Base-by-base conservation (phyloP, 2,888 invertebrate species). In the Amiota mariae region DNA sequence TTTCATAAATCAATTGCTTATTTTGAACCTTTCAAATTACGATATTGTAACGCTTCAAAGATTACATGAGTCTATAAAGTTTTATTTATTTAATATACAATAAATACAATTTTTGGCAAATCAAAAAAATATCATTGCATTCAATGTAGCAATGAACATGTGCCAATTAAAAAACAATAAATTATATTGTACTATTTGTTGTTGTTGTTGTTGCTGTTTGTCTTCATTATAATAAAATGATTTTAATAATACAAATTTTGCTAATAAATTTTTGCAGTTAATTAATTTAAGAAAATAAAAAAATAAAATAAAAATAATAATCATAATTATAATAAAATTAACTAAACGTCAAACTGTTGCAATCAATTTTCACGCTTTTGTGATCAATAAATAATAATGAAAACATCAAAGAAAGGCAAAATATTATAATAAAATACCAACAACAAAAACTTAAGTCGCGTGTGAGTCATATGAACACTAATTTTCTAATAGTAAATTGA, bases 151-250 rank as follows among this genome's bases (percentile, higher is more conserved):
- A 51, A 51, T 66, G 66, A 46, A 48, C 48, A 66, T 70, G 48
- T 47, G 59, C 70, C 47, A 70, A 59, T 59, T 57, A 71, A 70
- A 63, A 36, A 54, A 51, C n/a, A 24, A 56, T 71, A 61, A 71
- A 71, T 59, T 59, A 15, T n/a, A 8, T 36, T 15, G 11, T 24
- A 36, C 36, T 36, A n/a, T 15, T 11, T 13, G 64, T 46, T 18
- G 8, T 51, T 20, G 9, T 67, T 13, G n/a, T 54, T 56, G 51
- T 8, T 13, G n/a, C 36, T 56, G 51, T 8, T 18, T 15, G 18
- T 54, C 36, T 13, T 70, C 10, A n/a, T 3, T 54, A 6, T 54
- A 54, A 54, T n/a, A 12, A 54, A n/a, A 51, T 51, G 12, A 51
- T 51, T 51, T n/a, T 51, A 3, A 51, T 51, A 10, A 10, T 51